Evolutionary conservation across 2,113 vertebrate genomes (phyloP).

Genomic region (Boleophthalmus pectinirostris): DNA sequence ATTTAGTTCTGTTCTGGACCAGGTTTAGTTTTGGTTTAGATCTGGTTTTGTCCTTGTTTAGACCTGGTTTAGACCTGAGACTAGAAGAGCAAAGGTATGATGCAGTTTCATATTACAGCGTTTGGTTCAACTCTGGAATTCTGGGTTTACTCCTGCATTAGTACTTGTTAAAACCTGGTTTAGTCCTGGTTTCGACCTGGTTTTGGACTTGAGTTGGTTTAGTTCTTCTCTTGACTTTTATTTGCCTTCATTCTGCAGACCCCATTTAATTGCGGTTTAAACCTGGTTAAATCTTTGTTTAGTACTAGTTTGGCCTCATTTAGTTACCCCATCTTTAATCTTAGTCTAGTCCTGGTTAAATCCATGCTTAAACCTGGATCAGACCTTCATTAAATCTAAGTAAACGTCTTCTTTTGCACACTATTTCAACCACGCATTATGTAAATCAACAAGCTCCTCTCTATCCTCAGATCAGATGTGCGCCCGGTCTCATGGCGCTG

Average conservation of each 20-base stretch:
- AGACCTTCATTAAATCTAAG: neutral
- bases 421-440: no score
- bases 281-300: no score
- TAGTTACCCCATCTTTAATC: no score
- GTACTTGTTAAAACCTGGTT: neutral
- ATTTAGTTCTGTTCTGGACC: neutral
- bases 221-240: neutral
- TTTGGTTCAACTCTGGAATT: neutral
- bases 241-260: neutral
- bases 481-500: no score
- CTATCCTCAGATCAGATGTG: no score
- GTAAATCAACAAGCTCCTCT: no score
- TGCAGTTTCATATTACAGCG: no score
- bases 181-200: neutral
- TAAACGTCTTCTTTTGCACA: neutral
- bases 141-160: neutral
- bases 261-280: no score
- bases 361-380: neutral
- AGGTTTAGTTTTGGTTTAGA: neutral
- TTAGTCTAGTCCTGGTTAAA: neutral
- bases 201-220: neutral
- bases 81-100: no score
- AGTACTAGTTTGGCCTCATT: no score
- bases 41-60: neutral
- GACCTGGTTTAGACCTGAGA: neutral